phyloP scores from a whole-genome alignment of 2,888 invertebrate species.

The Tenthredo scrophulariae region DNA sequence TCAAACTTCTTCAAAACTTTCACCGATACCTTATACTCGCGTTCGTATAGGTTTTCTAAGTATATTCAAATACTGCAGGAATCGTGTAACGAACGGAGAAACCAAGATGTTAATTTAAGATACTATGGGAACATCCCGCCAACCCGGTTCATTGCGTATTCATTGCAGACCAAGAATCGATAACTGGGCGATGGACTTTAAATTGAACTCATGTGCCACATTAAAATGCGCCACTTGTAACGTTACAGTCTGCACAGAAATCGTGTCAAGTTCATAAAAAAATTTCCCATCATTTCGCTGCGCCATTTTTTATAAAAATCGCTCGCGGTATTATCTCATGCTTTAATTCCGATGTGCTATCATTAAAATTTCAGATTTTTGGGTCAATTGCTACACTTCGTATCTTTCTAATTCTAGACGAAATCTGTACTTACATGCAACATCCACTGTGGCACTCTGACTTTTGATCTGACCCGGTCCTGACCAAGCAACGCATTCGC shows the following conservation, averaged over 20 bases:
- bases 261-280: constrained; percentile 38
- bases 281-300: neutral
- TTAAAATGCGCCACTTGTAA: constrained; percentile 42
- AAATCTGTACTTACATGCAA: constrained; percentile 91
- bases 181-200: constrained; percentile 47
- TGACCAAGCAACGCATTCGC: constrained; percentile 95
- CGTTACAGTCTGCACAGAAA: constrained; percentile 45
- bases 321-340: neutral
- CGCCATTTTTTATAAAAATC: neutral
- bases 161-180: constrained; percentile 51
- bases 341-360: neutral
- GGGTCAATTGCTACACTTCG: neutral
- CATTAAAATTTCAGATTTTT: neutral
- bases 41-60: neutral
- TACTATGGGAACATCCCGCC: constrained; percentile 37
- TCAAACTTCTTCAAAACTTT: constrained; percentile 10
- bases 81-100: constrained; percentile 46
- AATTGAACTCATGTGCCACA: constrained; percentile 46
- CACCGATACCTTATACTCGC: neutral
- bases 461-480: constrained; percentile 91
- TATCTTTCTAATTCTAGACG: neutral
- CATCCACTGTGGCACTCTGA: constrained; percentile 90
- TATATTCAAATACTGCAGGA: constrained; percentile 35
- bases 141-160: constrained; percentile 46
- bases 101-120: constrained; percentile 48